These are phyloP conservation scores for Leptopilina boulardi DNA, from an alignment of 1,140 invertebrate genomes.

Conservation along the genomic window DNA sequence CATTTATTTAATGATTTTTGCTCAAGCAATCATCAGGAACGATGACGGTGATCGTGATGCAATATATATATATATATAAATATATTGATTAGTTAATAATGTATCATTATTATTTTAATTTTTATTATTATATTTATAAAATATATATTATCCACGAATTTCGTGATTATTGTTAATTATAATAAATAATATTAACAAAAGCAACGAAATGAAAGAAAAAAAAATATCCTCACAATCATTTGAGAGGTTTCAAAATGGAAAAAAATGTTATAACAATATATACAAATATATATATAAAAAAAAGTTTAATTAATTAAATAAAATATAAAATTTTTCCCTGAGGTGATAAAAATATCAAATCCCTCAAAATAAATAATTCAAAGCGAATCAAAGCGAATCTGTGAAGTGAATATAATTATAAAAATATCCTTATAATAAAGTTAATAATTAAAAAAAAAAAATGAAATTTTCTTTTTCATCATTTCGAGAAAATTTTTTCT, in stretches of 20 bases:
- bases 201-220: background rate
- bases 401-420: background rate
- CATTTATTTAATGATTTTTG: conserved; percentile 5
- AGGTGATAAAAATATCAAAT: background rate
- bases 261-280: background rate
- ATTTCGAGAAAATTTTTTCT: too few species aligned
- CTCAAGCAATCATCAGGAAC: conserved; percentile 3
- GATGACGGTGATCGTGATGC: conserved; percentile 20
- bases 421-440: too few species aligned
- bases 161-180: conserved; percentile 7
- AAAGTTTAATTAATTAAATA: background rate
- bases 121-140: too few species aligned
- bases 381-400: background rate
- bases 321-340: background rate
- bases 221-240: background rate
- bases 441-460: too few species aligned
- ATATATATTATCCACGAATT: conserved; percentile 1
- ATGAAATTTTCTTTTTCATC: too few species aligned
- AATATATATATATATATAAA: too few species aligned
- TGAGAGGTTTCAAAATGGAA: background rate
- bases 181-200: background rate
- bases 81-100: conserved; percentile 14
- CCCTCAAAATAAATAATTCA: background rate
- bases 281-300: too few species aligned
- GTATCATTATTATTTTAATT: conserved; percentile 18